Evolutionary conservation across 1,140 invertebrate species (phyloP), one percentile per base, ranked within the genome.

Genomic region (Anoplophora glabripennis): DNA sequence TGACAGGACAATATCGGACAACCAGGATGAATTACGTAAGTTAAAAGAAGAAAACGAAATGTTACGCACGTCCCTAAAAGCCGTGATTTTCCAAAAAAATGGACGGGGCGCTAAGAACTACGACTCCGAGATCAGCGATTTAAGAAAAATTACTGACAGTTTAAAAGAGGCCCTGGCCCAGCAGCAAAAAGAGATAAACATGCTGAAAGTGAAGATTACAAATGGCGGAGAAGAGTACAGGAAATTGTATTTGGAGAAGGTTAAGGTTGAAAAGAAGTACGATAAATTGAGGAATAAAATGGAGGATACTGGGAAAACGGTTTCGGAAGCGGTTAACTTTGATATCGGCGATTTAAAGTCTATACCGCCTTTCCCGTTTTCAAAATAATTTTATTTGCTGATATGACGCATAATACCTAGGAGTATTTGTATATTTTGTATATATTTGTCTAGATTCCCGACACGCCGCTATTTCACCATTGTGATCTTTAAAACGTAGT

Each of bases 291-390:
- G 51, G 46, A 38, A 34, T 58, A 41, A 51, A 52, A 47, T 41
- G 15, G 34, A 47, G 8, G 57, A 45, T 34, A 11, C 34, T 14
- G 15, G 11, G 10, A 57, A 41, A 41, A 57, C 9, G 38, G 44
- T 36, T 49, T 46, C 28, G n/a, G 34, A 46, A 37, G 18, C 59
- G 36, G 28, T 45, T 37, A 59, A 66, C 59, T 62, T 65, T 36
- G 64, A 70, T 44, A 52, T 71, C 9, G 66, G 56, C 8, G 65
- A 69, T 33, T 57, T 72, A 38, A 38, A 69, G 40, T 55, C 68
- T 12, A 49, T 72, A 10, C 70, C 70, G 8, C 64, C 70, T 0
- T 70, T 70, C 54, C 69, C 69, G 1, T 47, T 64, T 59, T 17
- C 21, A 12, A 38, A 54, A 28, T 47, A 47, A 47, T 47, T 47